Evolutionary conservation across 2,113 vertebrate species (phyloP).

Genomic region (Talpa occidentalis): DNA sequence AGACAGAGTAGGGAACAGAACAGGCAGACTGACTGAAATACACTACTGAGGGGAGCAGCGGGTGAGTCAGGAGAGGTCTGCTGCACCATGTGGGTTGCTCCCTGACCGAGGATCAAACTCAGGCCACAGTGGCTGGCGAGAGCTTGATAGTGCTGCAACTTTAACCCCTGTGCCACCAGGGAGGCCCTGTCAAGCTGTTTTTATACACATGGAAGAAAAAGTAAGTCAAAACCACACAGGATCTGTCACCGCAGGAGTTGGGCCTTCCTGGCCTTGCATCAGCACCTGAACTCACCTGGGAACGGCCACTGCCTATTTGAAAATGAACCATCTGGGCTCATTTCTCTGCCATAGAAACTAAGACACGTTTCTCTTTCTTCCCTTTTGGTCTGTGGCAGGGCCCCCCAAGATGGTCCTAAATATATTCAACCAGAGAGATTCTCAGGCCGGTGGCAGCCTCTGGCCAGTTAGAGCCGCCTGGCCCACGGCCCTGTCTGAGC

Average conservation of each 20-base stretch:
- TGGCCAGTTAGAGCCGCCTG: no score
- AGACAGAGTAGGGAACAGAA: no score
- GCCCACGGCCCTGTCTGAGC: no score
- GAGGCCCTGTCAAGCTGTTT: neutral
- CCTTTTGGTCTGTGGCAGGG: neutral
- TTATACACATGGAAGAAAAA: neutral
- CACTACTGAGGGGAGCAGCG: no score
- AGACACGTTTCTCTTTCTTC: slow-evolving; percentile 55
- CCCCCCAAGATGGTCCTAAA: neutral
- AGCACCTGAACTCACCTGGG: no score
- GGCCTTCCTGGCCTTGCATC: neutral
- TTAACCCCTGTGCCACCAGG: no score
- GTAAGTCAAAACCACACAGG: neutral
- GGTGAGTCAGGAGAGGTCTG: no score
- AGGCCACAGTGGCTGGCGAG: no score
- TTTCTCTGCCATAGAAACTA: slow-evolving; percentile 58
- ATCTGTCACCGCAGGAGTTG: neutral
- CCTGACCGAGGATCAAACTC: no score
- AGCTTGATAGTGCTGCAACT: no score
- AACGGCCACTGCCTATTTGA: neutral
- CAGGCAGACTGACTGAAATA: no score
- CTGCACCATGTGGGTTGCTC: no score
- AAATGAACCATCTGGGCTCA: neutral
- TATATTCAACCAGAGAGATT: neutral
- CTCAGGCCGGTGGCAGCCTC: neutral